Base-by-base conservation (phyloP, 1,140 invertebrate genomes). In the Anoplolepis gracilipes region DNA sequence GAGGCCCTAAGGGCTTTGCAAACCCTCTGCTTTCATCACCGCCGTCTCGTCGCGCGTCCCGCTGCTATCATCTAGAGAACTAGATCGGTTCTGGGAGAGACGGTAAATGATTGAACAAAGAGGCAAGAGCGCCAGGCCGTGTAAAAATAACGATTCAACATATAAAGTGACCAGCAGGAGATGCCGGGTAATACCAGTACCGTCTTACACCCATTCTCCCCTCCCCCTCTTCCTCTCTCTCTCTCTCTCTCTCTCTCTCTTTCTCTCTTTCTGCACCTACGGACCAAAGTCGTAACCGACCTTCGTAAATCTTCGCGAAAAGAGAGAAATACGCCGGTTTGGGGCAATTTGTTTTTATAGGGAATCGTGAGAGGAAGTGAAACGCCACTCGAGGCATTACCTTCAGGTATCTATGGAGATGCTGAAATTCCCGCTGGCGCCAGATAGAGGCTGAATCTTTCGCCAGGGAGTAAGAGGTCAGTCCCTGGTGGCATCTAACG, bases 291-390 rank as follows among this genome's bases (percentile, higher is more conserved):
- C 16, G 46, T 8, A 25, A 59, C 22, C 28, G 8, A 70, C 70
- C 76, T 87, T 85, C 86, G 85, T 90, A 90, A 90, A 90, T 90
- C 88, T 90, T 67, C 30, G 70, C 28, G 64, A 81, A 72, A 72
- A 39, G 65, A 19, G 64, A 87, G 85, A 85, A 78, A 90, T 90
- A 90, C 65, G 85, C 36, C 72, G 79, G 82, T 25, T 79, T 62
- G 53, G 77, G 61, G 81, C 88, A 90, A 87, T 90, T 90, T 90
- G 82, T 90, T 90, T 90, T 90, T 90, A 90, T 90, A 87, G 89
- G 57, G 81, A 89, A 89, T 89, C 85, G 81, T 82, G 36, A 61
- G 84, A 25, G 11, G 57, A 28, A n/a, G 46, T 49, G 69, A 22
- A 61, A 73, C 75, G 73, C 30, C 70, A 67, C 57, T 81, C 49